A percentile compares a stretch with the other conserved stretches of the same genome.
Conservation (phyloP, 2,113 vertebrate species). For the Carollia perspicillata region DNA sequence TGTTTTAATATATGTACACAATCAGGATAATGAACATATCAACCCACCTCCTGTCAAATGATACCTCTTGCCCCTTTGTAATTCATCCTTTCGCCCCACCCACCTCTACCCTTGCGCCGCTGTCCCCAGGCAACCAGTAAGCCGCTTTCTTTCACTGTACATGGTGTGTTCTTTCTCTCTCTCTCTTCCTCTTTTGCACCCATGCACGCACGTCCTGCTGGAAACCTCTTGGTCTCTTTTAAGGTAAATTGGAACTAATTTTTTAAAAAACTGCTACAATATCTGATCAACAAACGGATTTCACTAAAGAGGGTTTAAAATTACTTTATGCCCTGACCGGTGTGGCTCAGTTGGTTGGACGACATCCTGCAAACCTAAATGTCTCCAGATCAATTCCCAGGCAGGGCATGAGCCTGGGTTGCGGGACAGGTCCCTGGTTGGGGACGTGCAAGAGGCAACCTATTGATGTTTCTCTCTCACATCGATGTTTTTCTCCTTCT, state of each 20-base stretch:
- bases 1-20: background rate
- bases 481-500: no score
- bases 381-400: no score
- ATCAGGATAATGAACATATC: background rate
- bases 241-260: background rate
- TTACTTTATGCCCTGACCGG: background rate
- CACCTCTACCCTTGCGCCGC: fast-evolving
- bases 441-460: no score
- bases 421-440: no score
- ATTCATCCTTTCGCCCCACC: background rate
- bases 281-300: background rate
- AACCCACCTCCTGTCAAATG: background rate
- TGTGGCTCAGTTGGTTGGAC: no score
- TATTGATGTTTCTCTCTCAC: no score
- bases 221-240: background rate
- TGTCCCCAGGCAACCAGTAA: background rate
- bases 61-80: background rate
- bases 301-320: conserved; percentile 18
- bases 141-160: background rate
- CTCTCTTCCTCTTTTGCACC: background rate
- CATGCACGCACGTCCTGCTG: background rate
- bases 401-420: no score
- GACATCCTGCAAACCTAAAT: no score
- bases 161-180: background rate
- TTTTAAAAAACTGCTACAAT: background rate